phyloP scores from a whole-genome alignment of 1,140 invertebrate species.

The Bicyclus anynana region DNA sequence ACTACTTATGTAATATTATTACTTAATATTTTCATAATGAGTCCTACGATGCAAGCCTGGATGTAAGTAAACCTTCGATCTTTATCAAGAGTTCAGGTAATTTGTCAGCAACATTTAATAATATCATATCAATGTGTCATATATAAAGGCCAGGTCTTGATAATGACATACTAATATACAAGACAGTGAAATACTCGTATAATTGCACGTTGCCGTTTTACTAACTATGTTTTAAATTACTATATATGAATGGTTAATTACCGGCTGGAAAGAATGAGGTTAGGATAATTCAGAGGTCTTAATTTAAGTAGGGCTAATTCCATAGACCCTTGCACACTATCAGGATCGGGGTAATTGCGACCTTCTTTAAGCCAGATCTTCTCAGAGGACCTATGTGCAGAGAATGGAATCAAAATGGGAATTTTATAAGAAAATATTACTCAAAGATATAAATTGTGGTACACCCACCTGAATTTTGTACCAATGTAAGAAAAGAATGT shows the following conservation, averaged over 20 bases:
- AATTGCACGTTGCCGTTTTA: too few relatives aligned
- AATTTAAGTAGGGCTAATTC: constrained; percentile 78
- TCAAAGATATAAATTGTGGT: background rate
- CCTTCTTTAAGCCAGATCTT: constrained; percentile 58
- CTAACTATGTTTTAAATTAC: too few relatives aligned
- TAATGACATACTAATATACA: too few relatives aligned
- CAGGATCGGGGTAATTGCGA: constrained; percentile 66
- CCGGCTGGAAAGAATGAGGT: constrained; percentile 81
- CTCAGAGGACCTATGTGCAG: constrained; percentile 47
- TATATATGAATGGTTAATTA: constrained; percentile 57
- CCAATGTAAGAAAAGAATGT: constrained; percentile 80
- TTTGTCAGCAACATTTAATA: too few relatives aligned
- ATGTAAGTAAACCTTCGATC: too few relatives aligned
- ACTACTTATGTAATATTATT: too few relatives aligned
- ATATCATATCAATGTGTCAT: too few relatives aligned
- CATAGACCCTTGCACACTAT: constrained; percentile 81
- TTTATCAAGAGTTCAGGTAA: too few relatives aligned
- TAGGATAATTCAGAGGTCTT: constrained; percentile 70
- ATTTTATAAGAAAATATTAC: background rate
- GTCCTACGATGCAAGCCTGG: too few relatives aligned
- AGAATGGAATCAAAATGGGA: background rate
- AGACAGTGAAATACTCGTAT: too few relatives aligned
- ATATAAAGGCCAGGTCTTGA: too few relatives aligned
- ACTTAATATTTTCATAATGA: too few relatives aligned
- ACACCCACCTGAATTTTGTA: constrained; percentile 77